phyloP scores from a whole-genome alignment of 2,888 invertebrate genomes.

The Sialis fuliginosa region DNA sequence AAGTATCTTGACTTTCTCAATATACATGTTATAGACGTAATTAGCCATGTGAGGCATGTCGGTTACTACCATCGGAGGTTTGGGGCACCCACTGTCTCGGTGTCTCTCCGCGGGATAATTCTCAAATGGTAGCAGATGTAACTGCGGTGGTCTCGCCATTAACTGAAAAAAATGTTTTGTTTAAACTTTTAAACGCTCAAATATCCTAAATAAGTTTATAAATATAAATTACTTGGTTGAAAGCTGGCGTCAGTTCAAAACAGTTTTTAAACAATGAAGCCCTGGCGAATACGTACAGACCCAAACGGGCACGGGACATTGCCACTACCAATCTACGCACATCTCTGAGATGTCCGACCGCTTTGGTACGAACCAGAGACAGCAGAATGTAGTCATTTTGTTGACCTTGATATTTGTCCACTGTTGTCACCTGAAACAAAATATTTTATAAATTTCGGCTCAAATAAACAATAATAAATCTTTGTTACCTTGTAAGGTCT shows the following conservation, averaged over 20 bases:
- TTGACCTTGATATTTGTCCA: conserved; percentile 99
- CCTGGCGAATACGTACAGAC: conserved; percentile 89
- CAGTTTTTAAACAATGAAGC: conserved; percentile 89
- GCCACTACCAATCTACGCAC: conserved; percentile 93
- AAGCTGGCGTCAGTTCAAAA: conserved; percentile 90
- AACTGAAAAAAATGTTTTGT: conserved; percentile 33
- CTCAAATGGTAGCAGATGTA: conserved; percentile 69
- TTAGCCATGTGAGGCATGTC: conserved; percentile 93
- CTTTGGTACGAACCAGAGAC: conserved; percentile 86
- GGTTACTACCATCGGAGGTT: conserved; percentile 40
- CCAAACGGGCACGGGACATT: conserved; percentile 91
- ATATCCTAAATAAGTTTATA: neutral
- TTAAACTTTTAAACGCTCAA: conserved; percentile 3
- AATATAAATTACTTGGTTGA: conserved; percentile 51
- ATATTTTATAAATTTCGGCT: neutral
- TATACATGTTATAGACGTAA: conserved; percentile 86
- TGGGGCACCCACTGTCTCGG: conserved; percentile 24
- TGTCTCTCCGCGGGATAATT: conserved; percentile 52
- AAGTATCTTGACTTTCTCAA: conserved; percentile 48
- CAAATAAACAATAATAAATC: neutral
- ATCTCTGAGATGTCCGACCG: conserved; percentile 96
- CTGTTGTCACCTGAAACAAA: conserved; percentile 58
- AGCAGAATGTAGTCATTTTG: conserved; percentile 97
- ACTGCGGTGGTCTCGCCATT: conserved; percentile 59
- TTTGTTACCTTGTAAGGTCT: conserved; percentile 63